phyloP scores from a whole-genome alignment of 2,797 vertebrate species.

The Pteronotus mesoamericanus region DNA sequence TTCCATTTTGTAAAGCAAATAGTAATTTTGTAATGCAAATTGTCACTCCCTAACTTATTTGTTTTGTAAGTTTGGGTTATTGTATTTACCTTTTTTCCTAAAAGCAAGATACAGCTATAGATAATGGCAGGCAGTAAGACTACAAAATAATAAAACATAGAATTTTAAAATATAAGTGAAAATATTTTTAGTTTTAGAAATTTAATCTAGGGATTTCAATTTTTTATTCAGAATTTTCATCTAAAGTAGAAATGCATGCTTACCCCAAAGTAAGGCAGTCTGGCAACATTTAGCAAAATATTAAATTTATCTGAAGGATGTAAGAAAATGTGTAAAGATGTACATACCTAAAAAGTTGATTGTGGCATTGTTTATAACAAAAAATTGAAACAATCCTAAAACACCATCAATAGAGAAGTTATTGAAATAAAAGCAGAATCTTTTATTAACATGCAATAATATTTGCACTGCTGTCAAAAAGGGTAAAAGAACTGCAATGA shows the following conservation, averaged over 20 bases:
- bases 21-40: conserved; percentile 62
- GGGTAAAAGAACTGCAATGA: not conserved
- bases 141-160: conserved; percentile 12
- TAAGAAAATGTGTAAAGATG: not conserved
- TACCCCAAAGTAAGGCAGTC: not conserved
- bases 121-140: not conserved
- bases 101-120: not conserved
- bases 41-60: conserved; percentile 60
- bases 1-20: conserved; percentile 67
- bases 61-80: conserved; percentile 51
- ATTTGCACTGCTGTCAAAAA: not conserved
- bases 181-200: conserved; percentile 38
- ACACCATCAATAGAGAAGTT: not conserved
- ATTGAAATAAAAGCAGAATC: not conserved
- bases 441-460: not conserved
- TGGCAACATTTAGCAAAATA: not conserved
- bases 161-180: conserved; percentile 17
- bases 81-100: conserved; percentile 13
- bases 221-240: not conserved
- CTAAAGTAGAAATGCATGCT: not conserved
- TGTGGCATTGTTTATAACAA: not conserved
- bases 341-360: not conserved
- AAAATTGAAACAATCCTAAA: not conserved
- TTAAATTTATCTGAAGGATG: not conserved
- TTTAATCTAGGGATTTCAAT: not conserved